Conservation (phyloP, 1,140 invertebrate species). For the Drosophila bocqueti region DNA sequence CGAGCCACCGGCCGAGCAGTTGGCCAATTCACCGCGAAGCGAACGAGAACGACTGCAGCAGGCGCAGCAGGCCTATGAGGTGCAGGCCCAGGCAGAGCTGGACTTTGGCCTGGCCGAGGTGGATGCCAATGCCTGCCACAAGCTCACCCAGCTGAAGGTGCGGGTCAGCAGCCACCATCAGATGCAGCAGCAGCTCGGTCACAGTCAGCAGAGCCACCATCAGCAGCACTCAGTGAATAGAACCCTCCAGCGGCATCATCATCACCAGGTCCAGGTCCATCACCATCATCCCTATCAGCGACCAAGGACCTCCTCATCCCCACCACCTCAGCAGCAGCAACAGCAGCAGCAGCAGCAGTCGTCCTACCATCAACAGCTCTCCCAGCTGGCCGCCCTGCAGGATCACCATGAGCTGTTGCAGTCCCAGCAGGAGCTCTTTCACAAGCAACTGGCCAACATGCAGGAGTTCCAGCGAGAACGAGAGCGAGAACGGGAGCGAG, state of each 20-base stretch:
- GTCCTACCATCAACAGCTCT: constrained; percentile 70
- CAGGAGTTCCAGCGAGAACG: constrained; percentile 65
- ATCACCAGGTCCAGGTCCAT: constrained; percentile 29
- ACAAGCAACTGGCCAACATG: constrained; percentile 70
- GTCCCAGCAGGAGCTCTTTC: constrained; percentile 67
- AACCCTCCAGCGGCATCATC: constrained; percentile 46
- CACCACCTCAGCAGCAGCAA: constrained; percentile 33
- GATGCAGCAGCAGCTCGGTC: constrained; percentile 11
- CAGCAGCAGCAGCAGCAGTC: constrained; percentile 56
- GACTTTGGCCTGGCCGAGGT: constrained; percentile 70
- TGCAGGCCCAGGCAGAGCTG: constrained; percentile 66
- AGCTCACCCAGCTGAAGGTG: constrained; percentile 49
- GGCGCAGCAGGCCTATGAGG: constrained; percentile 72
- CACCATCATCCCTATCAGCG: constrained; percentile 76
- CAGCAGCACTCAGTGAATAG: constrained; percentile 15
- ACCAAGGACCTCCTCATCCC: constrained; percentile 56
- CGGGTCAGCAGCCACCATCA: constrained; percentile 30
- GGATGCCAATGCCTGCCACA: constrained; percentile 57
- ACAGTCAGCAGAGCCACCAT: constrained; percentile 6
- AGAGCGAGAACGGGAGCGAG: constrained; percentile 46
- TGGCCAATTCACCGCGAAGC: constrained; percentile 73
- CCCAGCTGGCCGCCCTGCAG: constrained; percentile 66
- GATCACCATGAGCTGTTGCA: constrained; percentile 73
- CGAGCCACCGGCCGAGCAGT: constrained; percentile 71
- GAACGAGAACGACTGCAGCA: constrained; percentile 68